phyloP scores from a whole-genome alignment of 2,888 invertebrate genomes.

The Camponotus fellah region DNA sequence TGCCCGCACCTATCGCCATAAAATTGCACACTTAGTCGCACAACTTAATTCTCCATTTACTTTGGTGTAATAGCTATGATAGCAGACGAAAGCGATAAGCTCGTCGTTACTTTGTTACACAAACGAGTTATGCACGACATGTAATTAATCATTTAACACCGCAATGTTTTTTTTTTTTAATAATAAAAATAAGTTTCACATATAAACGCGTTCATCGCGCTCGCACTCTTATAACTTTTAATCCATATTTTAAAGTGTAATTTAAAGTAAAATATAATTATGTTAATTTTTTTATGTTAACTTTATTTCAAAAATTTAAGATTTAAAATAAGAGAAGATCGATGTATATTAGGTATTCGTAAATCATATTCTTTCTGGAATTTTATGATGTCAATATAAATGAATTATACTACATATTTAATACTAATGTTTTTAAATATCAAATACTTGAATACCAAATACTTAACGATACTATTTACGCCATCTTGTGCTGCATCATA shows the following conservation, averaged over 20 bases:
- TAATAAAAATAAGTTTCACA: neutral
- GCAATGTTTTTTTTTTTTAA: neutral
- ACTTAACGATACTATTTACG: constrained; percentile 57
- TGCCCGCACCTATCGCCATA: constrained; percentile 66
- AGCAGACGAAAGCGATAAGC: constrained; percentile 60
- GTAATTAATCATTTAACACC: constrained; percentile 24
- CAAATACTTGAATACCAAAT: neutral
- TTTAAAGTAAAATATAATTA: neutral
- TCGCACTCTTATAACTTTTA: neutral
- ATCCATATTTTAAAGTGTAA: neutral
- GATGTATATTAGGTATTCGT: neutral
- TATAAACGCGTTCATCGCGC: neutral
- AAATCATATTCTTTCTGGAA: neutral
- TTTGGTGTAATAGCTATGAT: constrained; percentile 64
- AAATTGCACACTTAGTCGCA: constrained; percentile 69
- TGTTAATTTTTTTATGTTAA: neutral
- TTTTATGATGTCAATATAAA: constrained; percentile 40
- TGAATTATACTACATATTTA: neutral
- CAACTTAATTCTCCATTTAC: constrained; percentile 72
- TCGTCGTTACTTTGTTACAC: constrained; percentile 43
- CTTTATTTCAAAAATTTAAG: neutral
- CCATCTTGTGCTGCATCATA: constrained; percentile 60
- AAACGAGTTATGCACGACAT: constrained; percentile 42
- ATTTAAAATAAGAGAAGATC: too few relatives aligned
- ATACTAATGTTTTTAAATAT: neutral